Evolutionary conservation across 2,113 vertebrate species (phyloP), one percentile per base, ranked within the genome.

Genomic region (Bos indicus): DNA sequence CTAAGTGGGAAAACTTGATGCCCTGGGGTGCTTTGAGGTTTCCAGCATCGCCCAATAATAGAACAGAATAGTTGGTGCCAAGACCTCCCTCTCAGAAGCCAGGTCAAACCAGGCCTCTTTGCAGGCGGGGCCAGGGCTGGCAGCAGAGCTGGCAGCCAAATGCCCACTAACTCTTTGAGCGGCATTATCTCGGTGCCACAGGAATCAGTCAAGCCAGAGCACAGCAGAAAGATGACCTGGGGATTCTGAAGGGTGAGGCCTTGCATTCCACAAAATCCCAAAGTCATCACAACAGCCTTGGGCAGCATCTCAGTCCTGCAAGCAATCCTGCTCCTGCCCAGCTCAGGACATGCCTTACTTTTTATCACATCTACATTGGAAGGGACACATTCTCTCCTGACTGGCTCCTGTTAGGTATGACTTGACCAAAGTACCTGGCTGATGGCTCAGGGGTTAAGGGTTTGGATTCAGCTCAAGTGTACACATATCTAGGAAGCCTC

Each of bases 41-140:
- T 97, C 25, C 80, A 78, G 12, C 3, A 12, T 56, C 3, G 12
- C 71, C 40, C 74, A 46, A 81, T 7, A 57, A n/a, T 16, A 67
- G 19, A 46, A 85, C n/a, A 17, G 28, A 74, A 40, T 25, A 12
- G 40, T 16, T 23, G 62, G 71, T 86, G 80, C 92, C 84, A 90
- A 92, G 94, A 93, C 12, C 14, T 95, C 19, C 13, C 46, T 95
- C 87, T 77, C 89, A 84, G 89, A 89, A 93, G 90, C 60, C 83
- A 90, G 80, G 78, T 89, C 92, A 95, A 62, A 21, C 77, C 92
- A 87, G 94, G 80, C 74, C 56, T 82, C 88, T 14, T 67, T 80
- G 56, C 48, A 74, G 74, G 43, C 1, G 1, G 87, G 40, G 46
- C 82, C 80, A 90, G 3, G 77, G 11, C 10, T 40, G 59, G 56